Evolutionary conservation across 2,888 invertebrate species (phyloP).

Genomic region (Drosophila fungiperda): DNA sequence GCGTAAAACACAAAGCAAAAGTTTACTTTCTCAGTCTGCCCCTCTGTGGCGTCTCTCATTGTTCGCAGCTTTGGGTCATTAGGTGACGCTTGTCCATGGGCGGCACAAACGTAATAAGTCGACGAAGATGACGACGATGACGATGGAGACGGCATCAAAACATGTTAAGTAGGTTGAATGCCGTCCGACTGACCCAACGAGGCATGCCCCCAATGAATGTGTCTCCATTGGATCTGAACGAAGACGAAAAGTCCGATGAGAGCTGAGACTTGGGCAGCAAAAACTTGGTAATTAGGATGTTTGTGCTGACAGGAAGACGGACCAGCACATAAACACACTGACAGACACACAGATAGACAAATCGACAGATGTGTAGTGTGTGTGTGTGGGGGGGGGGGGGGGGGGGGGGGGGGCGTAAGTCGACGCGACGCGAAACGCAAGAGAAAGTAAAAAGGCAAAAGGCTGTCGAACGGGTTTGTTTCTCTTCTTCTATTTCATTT

Average conservation of each 20-base stretch:
- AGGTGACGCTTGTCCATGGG: slow-evolving; percentile 78
- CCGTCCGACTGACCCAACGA: slow-evolving; percentile 68
- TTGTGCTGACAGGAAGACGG: slow-evolving; percentile 68
- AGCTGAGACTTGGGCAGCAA: slow-evolving; percentile 57
- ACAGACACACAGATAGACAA: slow-evolving; percentile 12
- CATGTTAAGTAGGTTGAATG: slow-evolving; percentile 75
- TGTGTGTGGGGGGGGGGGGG: not conserved
- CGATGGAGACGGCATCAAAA: slow-evolving; percentile 63
- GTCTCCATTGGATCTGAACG: slow-evolving; percentile 26
- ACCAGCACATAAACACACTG: slow-evolving; percentile 10
- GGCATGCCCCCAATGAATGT: slow-evolving; percentile 44
- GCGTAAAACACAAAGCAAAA: slow-evolving; percentile 57
- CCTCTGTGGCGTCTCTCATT: slow-evolving; percentile 21
- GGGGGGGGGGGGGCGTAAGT: not conserved
- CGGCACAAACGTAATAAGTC: slow-evolving; percentile 76
- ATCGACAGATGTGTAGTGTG: not conserved
- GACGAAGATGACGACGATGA: slow-evolving; percentile 31
- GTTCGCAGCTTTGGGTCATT: slow-evolving; percentile 76
- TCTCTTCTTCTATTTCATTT: not conserved
- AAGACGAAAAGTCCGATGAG: slow-evolving; percentile 22
- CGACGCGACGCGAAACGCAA: slow-evolving; percentile 12
- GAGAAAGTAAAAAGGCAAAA: slow-evolving; percentile 58
- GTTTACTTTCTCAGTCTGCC: slow-evolving; percentile 43
- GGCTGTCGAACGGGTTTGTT: slow-evolving; percentile 49
- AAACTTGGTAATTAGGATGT: slow-evolving; percentile 80